phyloP scores from a whole-genome alignment of 2,888 invertebrate species.

The Nomada goodeniana region DNA sequence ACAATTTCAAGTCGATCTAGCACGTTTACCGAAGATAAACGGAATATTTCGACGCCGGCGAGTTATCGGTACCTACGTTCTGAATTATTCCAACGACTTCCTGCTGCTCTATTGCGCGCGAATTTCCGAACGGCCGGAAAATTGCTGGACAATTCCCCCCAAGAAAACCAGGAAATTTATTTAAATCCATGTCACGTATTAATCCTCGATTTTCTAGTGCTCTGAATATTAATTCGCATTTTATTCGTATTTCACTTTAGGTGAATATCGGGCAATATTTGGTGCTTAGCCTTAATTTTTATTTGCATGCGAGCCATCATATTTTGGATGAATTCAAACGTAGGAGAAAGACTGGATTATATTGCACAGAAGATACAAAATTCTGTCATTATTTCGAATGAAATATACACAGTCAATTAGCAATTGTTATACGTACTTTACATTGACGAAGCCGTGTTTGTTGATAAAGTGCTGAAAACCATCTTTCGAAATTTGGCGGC shows the following conservation, averaged over 20 bases:
- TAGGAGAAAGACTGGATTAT: too few relatives aligned
- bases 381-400: too few relatives aligned
- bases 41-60: slow-evolving; percentile 33
- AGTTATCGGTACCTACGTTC: slow-evolving; percentile 13
- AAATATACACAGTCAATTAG: too few relatives aligned
- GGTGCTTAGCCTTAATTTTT: not conserved
- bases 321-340: too few relatives aligned
- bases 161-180: not conserved
- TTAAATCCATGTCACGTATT: not conserved
- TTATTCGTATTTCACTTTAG: not conserved
- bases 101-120: not conserved
- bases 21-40: slow-evolving; percentile 17
- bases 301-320: too few relatives aligned
- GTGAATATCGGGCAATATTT: not conserved
- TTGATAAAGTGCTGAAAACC: too few relatives aligned
- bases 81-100: slow-evolving; percentile 43
- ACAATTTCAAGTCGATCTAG: slow-evolving; percentile 37
- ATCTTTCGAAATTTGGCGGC: too few relatives aligned
- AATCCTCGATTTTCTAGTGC: not conserved
- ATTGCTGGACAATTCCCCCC: not conserved
- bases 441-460: too few relatives aligned
- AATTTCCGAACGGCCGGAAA: slow-evolving; percentile 15
- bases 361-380: too few relatives aligned
- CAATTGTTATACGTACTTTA: too few relatives aligned
- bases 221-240: not conserved